phyloP scores from a whole-genome alignment of 2,797 vertebrate species.

The Acanthornis magna region DNA sequence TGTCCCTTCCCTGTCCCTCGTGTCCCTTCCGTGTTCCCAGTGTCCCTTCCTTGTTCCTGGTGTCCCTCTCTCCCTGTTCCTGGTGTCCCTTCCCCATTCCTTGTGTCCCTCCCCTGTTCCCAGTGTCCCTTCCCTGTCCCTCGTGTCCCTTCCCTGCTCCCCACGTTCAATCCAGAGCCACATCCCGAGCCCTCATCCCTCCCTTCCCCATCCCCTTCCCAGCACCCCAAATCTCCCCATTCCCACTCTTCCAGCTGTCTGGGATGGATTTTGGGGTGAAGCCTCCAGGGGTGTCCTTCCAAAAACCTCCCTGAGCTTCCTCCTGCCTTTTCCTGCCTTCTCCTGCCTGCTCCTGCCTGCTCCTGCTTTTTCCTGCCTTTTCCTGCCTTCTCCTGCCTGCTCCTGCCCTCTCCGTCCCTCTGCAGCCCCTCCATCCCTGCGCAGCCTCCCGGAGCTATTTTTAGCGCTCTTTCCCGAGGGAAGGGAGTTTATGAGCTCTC shows the following conservation, averaged over 20 bases:
- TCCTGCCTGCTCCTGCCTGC: too few species aligned
- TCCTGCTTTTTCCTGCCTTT: too few species aligned
- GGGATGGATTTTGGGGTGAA: not conserved
- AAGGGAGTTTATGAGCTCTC: constrained; percentile 22
- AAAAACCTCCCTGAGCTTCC: not conserved
- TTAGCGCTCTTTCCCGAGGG: constrained; percentile 2
- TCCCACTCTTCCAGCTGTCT: fast-evolving
- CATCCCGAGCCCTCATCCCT: not conserved
- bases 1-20: too few species aligned
- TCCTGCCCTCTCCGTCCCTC: not conserved
- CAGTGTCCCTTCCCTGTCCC: not conserved
- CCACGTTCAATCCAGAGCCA: fast-evolving
- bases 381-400: too few species aligned
- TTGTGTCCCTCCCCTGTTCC: not conserved
- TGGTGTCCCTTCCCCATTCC: not conserved
- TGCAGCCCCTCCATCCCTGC: not conserved
- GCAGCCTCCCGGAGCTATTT: not conserved
- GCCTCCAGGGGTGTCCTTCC: not conserved
- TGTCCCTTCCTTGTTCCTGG: not conserved
- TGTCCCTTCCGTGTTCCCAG: too few species aligned
- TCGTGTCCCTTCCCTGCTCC: not conserved
- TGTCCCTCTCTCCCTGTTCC: not conserved
- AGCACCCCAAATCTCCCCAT: not conserved
- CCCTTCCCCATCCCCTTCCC: not conserved
- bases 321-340: not conserved